Evolutionary conservation across 2,888 invertebrate species (phyloP).

Genomic region (Rhagophthalmus giganteus): DNA sequence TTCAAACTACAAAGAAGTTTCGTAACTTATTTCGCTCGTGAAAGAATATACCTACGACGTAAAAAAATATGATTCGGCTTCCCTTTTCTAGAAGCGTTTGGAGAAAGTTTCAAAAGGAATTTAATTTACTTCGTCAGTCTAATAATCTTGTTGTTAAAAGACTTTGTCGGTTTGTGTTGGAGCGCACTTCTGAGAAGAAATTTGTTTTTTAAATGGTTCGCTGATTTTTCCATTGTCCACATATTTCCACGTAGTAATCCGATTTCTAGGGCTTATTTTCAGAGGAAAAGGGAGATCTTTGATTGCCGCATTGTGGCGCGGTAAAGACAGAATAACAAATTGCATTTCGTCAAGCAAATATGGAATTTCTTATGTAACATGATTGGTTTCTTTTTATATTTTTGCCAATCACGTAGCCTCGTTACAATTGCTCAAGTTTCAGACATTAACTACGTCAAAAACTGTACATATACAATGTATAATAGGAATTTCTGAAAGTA

Average conservation of each 20-base stretch:
- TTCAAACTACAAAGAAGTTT: too few species aligned
- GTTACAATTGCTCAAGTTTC: too few species aligned
- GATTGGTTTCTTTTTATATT: too few species aligned
- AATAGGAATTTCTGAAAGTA: too few species aligned
- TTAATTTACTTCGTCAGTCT: not conserved
- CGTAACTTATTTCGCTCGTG: too few species aligned
- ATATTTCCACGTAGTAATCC: slow-evolving; percentile 21
- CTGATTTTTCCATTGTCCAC: slow-evolving; percentile 20
- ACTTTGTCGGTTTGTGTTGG: too few species aligned
- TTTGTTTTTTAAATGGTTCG: slow-evolving; percentile 11
- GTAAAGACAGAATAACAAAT: slow-evolving; percentile 12
- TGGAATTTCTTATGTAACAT: too few species aligned
- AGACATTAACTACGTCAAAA: too few species aligned
- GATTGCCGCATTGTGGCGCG: slow-evolving; percentile 23
- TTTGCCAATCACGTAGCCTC: too few species aligned
- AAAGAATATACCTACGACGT: too few species aligned
- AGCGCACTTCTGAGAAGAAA: not conserved
- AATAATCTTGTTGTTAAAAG: not conserved
- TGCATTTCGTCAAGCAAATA: too few species aligned
- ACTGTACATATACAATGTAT: too few species aligned
- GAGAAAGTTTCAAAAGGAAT: not conserved
- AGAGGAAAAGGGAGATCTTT: slow-evolving; percentile 8
- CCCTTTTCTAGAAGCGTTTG: not conserved
- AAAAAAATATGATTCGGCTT: not conserved
- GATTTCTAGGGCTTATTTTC: slow-evolving; percentile 21